Evolutionary conservation across 1,140 invertebrate genomes (phyloP).

Genomic region (Drosophila nebulosa): DNA sequence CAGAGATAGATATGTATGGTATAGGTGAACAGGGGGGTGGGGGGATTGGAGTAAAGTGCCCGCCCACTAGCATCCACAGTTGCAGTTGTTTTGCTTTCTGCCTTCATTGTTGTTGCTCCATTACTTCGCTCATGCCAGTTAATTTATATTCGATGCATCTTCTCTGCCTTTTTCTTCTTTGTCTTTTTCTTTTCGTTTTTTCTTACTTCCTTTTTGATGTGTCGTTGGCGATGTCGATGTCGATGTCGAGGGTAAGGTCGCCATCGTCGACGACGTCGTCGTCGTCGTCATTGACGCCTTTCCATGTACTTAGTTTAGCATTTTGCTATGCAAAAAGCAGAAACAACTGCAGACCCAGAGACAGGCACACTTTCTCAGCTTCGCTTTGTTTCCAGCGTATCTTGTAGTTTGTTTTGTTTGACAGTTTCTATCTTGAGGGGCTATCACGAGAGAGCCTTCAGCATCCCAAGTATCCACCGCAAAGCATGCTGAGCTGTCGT

Average conservation of each 20-base stretch:
- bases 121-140: constrained; percentile 69
- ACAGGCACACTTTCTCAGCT: constrained; percentile 59
- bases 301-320: constrained; percentile 55
- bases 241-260: constrained; percentile 32
- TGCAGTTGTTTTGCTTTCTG: constrained; percentile 68
- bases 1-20: constrained; percentile 51
- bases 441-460: constrained; percentile 29
- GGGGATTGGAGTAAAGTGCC: constrained; percentile 9
- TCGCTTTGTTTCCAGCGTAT: constrained; percentile 52
- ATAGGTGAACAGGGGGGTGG: background rate
- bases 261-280: constrained; percentile 21
- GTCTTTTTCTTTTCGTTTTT: constrained; percentile 16
- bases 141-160: constrained; percentile 76
- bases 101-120: constrained; percentile 68
- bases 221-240: constrained; percentile 42
- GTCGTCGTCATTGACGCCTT: constrained; percentile 68
- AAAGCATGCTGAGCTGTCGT: constrained; percentile 43
- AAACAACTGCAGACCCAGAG: constrained; percentile 28
- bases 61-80: constrained; percentile 49
- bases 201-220: constrained; percentile 60
- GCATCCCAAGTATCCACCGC: constrained; percentile 3
- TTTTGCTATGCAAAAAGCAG: constrained; percentile 56
- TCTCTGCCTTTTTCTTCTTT: constrained; percentile 2
- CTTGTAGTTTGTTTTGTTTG: constrained; percentile 74
- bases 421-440: constrained; percentile 61